Evolutionary conservation across 2,113 vertebrate genomes (phyloP), one percentile per base, ranked within the genome.

Genomic region (Thalassoma bifasciatum): DNA sequence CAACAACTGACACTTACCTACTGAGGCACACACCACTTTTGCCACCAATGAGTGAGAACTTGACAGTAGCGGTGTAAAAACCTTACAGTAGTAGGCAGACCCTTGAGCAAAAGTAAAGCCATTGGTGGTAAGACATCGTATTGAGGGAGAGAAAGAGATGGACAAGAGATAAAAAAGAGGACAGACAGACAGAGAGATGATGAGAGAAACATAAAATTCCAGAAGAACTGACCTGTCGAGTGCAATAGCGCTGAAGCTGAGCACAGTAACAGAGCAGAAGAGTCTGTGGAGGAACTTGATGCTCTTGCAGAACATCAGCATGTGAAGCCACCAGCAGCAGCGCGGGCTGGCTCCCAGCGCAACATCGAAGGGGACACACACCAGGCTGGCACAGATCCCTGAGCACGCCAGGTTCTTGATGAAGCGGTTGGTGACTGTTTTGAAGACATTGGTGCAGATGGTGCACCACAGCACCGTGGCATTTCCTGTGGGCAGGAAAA

Each of bases 321-420:
- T 95, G 58, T 96, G 96, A 54, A 97, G 93, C 98, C 97, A 99
- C 95, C 95, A 95, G 93, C 98, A 99, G 87, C 98, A 99, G 80
- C 93, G 95, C 1, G 97, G 96, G 69, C 95, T 97, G 87, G 94
- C 92, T 46, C 96, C 96, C 17, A 99, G 95, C 24, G 95, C 90
- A 72, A 98, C 94, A 86, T 99, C 98, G n/a, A 98, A 99, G 87
- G 98, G 98, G 75, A 99, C 95, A 0, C 98, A 99, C 78, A 95
- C 95, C 44, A 99, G 90, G 80, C 95, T 94, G 72, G 97, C 96
- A 79, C 97, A 97, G 88, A 99, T 96, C 4, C 98, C 96, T 1
- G 98, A 96, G 87, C 95, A 98, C 44, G 97, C 97, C 93, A 99
- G 93, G 91, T 98, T 99, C 93, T 94, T 95, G 87, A 99, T 95